Evolutionary conservation across 2,888 invertebrate species (phyloP), one percentile per base, ranked within the genome.

Genomic region (Nymphalis urticae): DNA sequence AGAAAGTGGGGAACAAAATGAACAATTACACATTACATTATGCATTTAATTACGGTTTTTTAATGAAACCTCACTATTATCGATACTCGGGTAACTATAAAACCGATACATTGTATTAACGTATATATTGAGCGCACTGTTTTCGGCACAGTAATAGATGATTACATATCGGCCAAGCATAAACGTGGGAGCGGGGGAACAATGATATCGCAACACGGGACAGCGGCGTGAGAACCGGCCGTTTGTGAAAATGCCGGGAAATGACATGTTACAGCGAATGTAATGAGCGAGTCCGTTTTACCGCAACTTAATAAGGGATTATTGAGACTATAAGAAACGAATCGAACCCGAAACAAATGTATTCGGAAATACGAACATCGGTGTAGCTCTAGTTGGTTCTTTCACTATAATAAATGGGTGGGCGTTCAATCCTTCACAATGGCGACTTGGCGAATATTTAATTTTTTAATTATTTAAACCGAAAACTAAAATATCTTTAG

Each of bases 221-320:
- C 70, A 72, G 24, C 54, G 24, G 61, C 70, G 86, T 86, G 86
- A 80, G 86, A 86, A 85, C 79, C 80, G 77, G 82, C 80, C 66
- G 82, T 75, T 74, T 76, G 78, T 77, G 77, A 76, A 78, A 79
- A 77, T 75, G 74, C 79, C 76, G 75, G 75, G 76, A 81, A 85
- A 85, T 84, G 80, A 84, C 80, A 84, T 75, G 80, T 76, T 80
- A 70, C 73, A 76, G 61, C 58, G 10, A 70, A 66, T 21, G 68
- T 70, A 70, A 72, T 72, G 67, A 70, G 70, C 47, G 62, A 62
- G 32, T 36, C 50, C 21, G 53, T 48, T 21, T 36, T 17, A 62
- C 58, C 56, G 54, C 48, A 62, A 54, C 56, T 21, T 54, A 48
- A 54, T 66, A 56, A 62, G 53, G 61, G 21, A 48, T 54, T 56